phyloP scores from a whole-genome alignment of 35 echinoderm and acorn worm species.

The Chiridota heheva region DNA sequence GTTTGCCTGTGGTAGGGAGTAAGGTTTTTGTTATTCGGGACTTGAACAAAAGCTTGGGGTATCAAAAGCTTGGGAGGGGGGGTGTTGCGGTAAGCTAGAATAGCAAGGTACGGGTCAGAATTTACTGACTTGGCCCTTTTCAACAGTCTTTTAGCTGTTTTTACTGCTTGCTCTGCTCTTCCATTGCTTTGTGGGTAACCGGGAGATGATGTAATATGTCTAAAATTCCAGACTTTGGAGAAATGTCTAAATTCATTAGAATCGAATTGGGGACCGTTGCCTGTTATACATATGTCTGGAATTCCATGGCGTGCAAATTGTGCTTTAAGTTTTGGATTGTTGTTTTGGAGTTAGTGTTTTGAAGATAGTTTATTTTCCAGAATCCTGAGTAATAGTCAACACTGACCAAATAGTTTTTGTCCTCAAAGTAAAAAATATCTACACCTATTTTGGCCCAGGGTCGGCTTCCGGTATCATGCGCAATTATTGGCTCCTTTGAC shows the following conservation, averaged over 20 bases:
- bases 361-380: conserved; percentile 64
- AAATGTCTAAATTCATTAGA: conserved; percentile 24
- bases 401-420: conserved; percentile 56
- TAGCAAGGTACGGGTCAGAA: conserved; percentile 55
- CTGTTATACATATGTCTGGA: conserved; percentile 5
- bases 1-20: conserved; percentile 28
- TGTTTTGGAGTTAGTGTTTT: conserved; percentile 22
- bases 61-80: conserved; percentile 51
- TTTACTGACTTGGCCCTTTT: conserved; percentile 28
- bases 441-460: conserved; percentile 48
- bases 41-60: conserved; percentile 50
- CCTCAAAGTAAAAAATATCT: conserved; percentile 41
- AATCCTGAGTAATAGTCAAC: conserved; percentile 74
- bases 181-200: conserved; percentile 43
- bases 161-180: conserved; percentile 12
- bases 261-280: conserved; percentile 48
- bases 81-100: conserved; percentile 68
- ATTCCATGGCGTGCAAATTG: conserved; percentile 56
- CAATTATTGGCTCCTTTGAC: conserved; percentile 45
- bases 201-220: conserved; percentile 15
- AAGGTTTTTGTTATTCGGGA: conserved; percentile 55
- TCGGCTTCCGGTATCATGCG: conserved; percentile 35
- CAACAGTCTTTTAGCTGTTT: conserved; percentile 7
- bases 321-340: conserved; percentile 49
- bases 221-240: conserved; percentile 13